Conservation (phyloP, 2,888 invertebrate species). For the Synanthedon myopaeformis region DNA sequence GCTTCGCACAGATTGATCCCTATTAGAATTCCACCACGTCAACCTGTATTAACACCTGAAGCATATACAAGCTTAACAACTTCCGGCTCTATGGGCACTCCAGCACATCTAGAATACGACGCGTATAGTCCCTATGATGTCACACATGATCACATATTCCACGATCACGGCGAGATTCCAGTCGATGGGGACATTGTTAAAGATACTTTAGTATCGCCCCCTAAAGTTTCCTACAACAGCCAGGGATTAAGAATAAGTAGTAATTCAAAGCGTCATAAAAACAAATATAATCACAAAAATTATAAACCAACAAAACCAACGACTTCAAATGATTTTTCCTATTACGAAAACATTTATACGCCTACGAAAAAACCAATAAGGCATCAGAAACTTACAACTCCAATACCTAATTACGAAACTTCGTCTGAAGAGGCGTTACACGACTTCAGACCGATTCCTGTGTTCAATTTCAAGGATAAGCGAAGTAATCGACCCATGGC, state of each 20-base stretch:
- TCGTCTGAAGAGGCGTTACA: constrained; percentile 25
- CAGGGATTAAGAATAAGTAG: constrained; percentile 40
- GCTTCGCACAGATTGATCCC: constrained; percentile 34
- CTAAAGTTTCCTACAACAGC: constrained; percentile 47
- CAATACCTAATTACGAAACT: constrained; percentile 16
- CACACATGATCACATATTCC: constrained; percentile 64
- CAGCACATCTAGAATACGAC: constrained; percentile 50
- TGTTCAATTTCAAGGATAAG: constrained; percentile 35
- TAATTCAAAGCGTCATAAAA: constrained; percentile 25
- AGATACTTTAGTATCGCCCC: constrained; percentile 35
- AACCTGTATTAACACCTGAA: constrained; percentile 32
- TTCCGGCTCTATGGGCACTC: constrained; percentile 41
- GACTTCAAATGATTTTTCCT: constrained; percentile 37
- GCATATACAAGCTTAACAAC: constrained; percentile 30
- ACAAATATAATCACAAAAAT: constrained; percentile 32
- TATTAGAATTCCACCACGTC: constrained; percentile 33
- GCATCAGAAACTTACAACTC: constrained; percentile 23
- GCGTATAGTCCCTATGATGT: constrained; percentile 58
- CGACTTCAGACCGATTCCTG: constrained; percentile 36
- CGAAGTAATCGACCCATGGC: constrained; percentile 18
- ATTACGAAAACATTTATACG: constrained; percentile 50
- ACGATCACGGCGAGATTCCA: constrained; percentile 62
- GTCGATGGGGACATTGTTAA: constrained; percentile 40
- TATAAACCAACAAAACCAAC: constrained; percentile 32
- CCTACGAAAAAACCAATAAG: constrained; percentile 30